Conservation (phyloP, 2,888 invertebrate genomes). For the Heliothis peltigera region DNA sequence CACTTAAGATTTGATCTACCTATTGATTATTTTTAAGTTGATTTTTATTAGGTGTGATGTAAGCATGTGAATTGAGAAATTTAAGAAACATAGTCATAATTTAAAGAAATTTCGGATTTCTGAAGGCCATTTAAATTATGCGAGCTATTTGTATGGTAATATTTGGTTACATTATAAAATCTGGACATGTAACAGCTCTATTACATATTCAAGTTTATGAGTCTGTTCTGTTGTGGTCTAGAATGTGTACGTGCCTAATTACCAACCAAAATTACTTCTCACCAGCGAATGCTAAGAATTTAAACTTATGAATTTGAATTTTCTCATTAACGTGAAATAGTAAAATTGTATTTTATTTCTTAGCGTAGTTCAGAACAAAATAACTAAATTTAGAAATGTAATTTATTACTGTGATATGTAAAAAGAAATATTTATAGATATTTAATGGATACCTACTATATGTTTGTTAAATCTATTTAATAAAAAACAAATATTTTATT, state of each 20-base stretch:
- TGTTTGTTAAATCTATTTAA: too few species aligned
- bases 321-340: neutral
- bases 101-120: constrained; percentile 7
- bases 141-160: constrained; percentile 48
- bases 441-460: neutral
- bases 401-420: neutral
- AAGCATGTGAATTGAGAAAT: neutral
- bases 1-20: neutral
- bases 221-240: neutral
- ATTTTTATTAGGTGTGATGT: neutral
- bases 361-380: neutral
- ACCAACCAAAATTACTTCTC: neutral
- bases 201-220: constrained; percentile 26
- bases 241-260: constrained; percentile 1
- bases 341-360: neutral
- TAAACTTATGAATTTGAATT: neutral
- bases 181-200: constrained; percentile 32
- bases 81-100: constrained; percentile 2
- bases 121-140: constrained; percentile 27
- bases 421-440: neutral
- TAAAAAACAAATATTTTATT: neutral
- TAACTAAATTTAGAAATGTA: neutral
- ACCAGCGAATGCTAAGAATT: neutral
- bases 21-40: too few species aligned
- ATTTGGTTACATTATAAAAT: constrained; percentile 24